A percentile compares a stretch with the other conserved stretches of the same genome.
Conservation (phyloP, 2,888 invertebrate species). For the Sesia bembeciformis region DNA sequence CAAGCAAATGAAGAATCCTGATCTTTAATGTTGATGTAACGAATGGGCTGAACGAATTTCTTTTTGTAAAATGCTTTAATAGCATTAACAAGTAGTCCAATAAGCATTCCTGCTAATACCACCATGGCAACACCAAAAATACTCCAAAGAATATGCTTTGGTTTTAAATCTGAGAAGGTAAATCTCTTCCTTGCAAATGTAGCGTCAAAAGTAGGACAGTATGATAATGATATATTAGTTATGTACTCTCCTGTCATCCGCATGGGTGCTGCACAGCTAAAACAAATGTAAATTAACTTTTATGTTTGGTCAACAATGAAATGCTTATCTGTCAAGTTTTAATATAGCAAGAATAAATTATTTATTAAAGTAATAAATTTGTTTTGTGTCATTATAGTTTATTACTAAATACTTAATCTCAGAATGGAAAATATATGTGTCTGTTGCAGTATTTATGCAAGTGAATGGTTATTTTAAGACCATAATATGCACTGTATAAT, state of each 20-base stretch:
- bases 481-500: too few species aligned
- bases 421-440: background rate
- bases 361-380: too few species aligned
- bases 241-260: constrained; percentile 48
- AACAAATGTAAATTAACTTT: constrained; percentile 13
- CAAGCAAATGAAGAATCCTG: constrained; percentile 47
- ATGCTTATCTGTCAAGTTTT: background rate
- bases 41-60: constrained; percentile 48
- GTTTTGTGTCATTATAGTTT: background rate
- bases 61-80: constrained; percentile 46
- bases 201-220: constrained; percentile 53
- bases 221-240: constrained; percentile 51
- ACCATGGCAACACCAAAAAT: constrained; percentile 55
- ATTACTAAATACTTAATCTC: background rate
- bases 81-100: constrained; percentile 50
- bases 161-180: constrained; percentile 46
- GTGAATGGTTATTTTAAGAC: too few species aligned
- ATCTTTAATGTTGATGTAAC: constrained; percentile 47
- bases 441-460: too few species aligned
- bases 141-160: constrained; percentile 60
- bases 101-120: constrained; percentile 47
- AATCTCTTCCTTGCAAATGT: constrained; percentile 33
- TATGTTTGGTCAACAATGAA: background rate
- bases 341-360: too few species aligned
- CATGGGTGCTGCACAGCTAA: constrained; percentile 65